Evolutionary conservation across 2,888 invertebrate genomes (phyloP), one percentile per base, ranked within the genome.

Genomic region (Amitus sp.): DNA sequence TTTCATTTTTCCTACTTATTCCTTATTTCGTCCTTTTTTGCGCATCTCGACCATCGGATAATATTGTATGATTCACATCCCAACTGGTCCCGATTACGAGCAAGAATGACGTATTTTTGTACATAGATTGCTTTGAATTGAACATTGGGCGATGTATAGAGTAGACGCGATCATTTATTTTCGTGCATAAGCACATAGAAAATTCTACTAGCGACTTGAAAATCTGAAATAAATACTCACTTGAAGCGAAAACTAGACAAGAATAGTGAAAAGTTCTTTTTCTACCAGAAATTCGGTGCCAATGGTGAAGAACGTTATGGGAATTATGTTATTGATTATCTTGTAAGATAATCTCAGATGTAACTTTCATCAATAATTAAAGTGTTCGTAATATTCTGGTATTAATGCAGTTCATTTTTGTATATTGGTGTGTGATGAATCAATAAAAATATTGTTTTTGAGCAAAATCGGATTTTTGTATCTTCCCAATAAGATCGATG

Each of bases 331-430:
- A 71, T 72, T 72, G 70, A 72, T 77, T 76, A 78, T 79, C 80
- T 80, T 82, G 82, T 82, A 81, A 80, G 73, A 80, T 82, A 82
- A n/a, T n/a, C 78, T 80, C 80, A 76, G 74, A 81, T 77, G 74
- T 80, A 80, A 75, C 79, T 80, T 79, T 79, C 80, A 78, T 76
- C 78, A 80, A 80, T 80, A 80, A 78, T 79, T 81, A 76, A 81
- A 80, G 78, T n/a, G n/a, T 80, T 80, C 77, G 78, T 79, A 80
- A 23, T 82, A 81, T 81, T 80, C 80, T 80, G 78, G 80, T 80
- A 81, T 79, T 80, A 79, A 79, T 80, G 80, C 77, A 75, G 76
- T 81, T 81, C 78, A 78, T 82, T 81, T 82, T 82, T 82, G 82
- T 82, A 81, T 81, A 81, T 81, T 81, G 82, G 82, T 82, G 82